Base-by-base conservation (phyloP, 2,797 vertebrate genomes). In the Channa striata region DNA sequence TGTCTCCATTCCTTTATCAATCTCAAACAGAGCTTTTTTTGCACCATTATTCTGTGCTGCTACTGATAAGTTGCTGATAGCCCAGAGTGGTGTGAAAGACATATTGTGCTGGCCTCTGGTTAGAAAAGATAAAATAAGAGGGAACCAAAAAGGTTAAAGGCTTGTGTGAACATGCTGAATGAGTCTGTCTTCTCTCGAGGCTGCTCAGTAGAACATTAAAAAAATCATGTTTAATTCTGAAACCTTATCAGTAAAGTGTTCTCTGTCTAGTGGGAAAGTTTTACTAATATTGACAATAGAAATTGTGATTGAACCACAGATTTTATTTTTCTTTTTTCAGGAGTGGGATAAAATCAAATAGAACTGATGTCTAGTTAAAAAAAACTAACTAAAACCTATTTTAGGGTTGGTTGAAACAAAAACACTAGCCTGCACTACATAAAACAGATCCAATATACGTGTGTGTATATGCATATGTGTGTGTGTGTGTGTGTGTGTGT, bases 1-100 rank as follows among this genome's bases (percentile, higher is more conserved):
- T 33, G 54, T 84, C 82, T 84, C 73, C 60, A 46, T 60, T 57
- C 73, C 76, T 89, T 92, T 92, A 93, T 93, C 90, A 91, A 85
- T 87, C 81, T 87, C 83, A 87, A 87, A 88, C 90, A 92, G 79
- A 67, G 63, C 66, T 69, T 42, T 65, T 57, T 76, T 68, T 62
- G 59, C 74, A 78, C 79, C 64, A 83, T 91, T 90, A 90, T 82
- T 91, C 84, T 80, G 76, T 14, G 77, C 71, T 66, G 54, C 13
- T 20, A 64, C 74, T 85, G 87, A 90, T 91, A 92, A 91, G 88
- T 65, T 46, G 74, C 68, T 70, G 79, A 78, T 76, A 82, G 71
- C 57, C 78, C 65, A 23, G 71, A 75, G 74, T 72, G 80, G 74
- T 51, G 42, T 77, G 63, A 77, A 84, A 85, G 72, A 89, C 80